Percentiles rank a stretch among this genome's conserved stretches.
These are phyloP conservation scores for Lithodes maja DNA, from an alignment of 2,888 invertebrate genomes.

Conservation along the genomic window DNA sequence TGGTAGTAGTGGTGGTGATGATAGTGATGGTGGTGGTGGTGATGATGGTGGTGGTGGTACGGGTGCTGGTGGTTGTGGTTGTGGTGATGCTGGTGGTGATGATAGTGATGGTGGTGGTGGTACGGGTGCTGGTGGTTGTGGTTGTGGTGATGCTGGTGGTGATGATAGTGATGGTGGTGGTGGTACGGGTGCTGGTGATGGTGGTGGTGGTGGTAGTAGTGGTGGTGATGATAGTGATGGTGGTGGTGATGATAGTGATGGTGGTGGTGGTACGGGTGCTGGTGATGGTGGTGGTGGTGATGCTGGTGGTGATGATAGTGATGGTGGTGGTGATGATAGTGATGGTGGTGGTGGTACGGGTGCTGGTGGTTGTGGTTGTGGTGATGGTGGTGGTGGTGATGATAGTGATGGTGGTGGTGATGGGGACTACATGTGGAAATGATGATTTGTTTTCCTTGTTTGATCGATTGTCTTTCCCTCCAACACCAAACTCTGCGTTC, in stretches of 20 bases:
- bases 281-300: background rate
- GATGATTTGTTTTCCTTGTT: too few relatives aligned
- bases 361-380: too few relatives aligned
- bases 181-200: background rate
- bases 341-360: background rate
- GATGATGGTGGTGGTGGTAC: background rate
- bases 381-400: too few relatives aligned
- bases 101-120: too few relatives aligned
- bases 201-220: conserved; percentile 8
- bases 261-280: background rate
- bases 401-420: too few relatives aligned
- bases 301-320: background rate
- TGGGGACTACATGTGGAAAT: too few relatives aligned
- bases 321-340: conserved; percentile 6
- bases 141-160: background rate
- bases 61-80: background rate
- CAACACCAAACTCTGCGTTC: background rate
- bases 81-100: background rate
- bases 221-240: too few relatives aligned
- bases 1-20: background rate
- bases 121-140: background rate
- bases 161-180: background rate
- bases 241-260: background rate
- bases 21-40: background rate
- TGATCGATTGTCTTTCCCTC: background rate